phyloP scores from a whole-genome alignment of 2,888 invertebrate species.

The Parascotia fuliginaria region DNA sequence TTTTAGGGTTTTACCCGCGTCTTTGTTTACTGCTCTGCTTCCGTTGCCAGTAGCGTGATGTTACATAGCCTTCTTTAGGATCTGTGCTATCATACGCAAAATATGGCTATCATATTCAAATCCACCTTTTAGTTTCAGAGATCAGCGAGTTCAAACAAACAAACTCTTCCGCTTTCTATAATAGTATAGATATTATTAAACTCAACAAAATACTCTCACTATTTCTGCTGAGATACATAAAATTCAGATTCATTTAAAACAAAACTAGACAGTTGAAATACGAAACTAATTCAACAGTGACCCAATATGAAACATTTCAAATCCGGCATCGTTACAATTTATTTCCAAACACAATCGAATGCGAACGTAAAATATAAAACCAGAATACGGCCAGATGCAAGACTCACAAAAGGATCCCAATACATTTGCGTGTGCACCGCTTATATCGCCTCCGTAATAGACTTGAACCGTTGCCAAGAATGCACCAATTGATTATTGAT shows the following conservation, averaged over 20 bases:
- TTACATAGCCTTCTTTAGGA: no score
- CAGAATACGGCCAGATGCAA: constrained; percentile 59
- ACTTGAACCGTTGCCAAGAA: constrained; percentile 83
- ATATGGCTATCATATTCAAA: no score
- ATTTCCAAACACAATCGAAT: constrained; percentile 37
- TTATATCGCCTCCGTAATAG: constrained; percentile 71
- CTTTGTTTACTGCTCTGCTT: no score
- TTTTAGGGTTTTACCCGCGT: no score
- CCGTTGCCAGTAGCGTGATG: no score
- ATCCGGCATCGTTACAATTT: constrained; percentile 36
- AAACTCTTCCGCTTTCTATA: no score
- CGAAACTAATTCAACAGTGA: constrained; percentile 25
- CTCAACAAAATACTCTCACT: no score
- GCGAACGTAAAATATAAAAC: constrained; percentile 42
- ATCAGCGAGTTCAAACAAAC: no score
- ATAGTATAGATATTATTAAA: no score
- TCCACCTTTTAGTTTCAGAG: no score
- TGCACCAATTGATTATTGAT: constrained; percentile 85
- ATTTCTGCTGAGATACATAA: no score
- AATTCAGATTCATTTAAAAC: constrained; percentile 17
- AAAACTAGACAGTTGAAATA: constrained; percentile 7
- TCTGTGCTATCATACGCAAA: no score
- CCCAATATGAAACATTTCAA: constrained; percentile 27
- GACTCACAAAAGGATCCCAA: constrained; percentile 67
- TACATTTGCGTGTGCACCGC: constrained; percentile 72